Evolutionary conservation across 1,140 invertebrate species (phyloP), one percentile per base, ranked within the genome.

Genomic region (Anastrepha obliqua): DNA sequence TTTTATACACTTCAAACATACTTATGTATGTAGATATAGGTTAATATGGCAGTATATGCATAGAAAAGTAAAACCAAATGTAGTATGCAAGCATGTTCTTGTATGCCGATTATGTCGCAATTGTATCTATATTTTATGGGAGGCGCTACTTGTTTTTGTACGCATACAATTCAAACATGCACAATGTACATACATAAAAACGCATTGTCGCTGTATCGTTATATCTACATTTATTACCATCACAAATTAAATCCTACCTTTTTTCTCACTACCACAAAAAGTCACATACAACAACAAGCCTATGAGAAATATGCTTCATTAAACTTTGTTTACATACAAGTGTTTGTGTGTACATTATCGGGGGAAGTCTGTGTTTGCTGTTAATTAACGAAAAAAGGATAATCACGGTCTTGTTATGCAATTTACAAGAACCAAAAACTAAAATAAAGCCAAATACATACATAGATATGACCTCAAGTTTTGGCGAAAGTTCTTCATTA

Each of bases 181-280:
- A 39, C 51, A 78, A 78, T 8, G 17, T n/a, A 55, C 51, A 17
- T 70, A 42, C 67, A 65, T 65, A 39, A 39, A 9, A 9, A 70
- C 42, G n/a, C 42, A 74, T 74, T 42, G 67, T 17, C 20, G n/a
- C 47, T 15, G 74, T 55, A 51, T 81, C 67, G 67, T 74, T 44
- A 74, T 81, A 81, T 81, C 20, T 55, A 81, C 74, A 55, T 81
- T 81, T 81, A 81, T 81, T 81, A 29, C 51, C n/a, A 81, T 81
- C 74, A 29, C 74, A 81, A 81, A 81, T 81, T 81, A 81, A 81
- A 81, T 81, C 74, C 47, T 81, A 81, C n/a, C 74, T 81, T 81
- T 81, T 81, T 81, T 55, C 44, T 17, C 47, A 55, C 74, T 55
- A 81, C 47, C 74, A 81, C 74, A 44, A 55, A 81, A 20, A 20